These are phyloP conservation scores for Drosophila orena DNA, from an alignment of 1,140 invertebrate species.

Conservation along the genomic window DNA sequence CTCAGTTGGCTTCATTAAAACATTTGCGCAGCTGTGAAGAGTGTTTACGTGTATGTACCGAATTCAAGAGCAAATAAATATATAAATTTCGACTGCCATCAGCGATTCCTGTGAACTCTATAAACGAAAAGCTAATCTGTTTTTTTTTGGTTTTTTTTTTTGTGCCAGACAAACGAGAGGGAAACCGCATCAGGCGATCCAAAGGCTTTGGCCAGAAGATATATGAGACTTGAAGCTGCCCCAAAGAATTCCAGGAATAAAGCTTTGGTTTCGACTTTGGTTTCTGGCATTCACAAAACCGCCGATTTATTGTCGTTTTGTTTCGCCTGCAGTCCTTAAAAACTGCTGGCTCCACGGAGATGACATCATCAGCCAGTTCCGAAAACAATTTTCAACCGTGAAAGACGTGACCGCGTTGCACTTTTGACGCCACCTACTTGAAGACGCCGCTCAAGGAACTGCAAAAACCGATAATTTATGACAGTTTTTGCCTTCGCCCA, in stretches of 20 bases:
- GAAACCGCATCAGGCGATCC: constrained; percentile 29
- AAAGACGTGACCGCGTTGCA: constrained; percentile 65
- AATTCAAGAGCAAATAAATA: constrained; percentile 14
- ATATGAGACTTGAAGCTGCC: constrained; percentile 36
- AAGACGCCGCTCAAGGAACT: constrained; percentile 59
- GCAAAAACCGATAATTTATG: constrained; percentile 56
- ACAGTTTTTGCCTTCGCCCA: constrained; percentile 61
- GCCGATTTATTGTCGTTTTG: constrained; percentile 58
- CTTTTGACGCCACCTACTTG: constrained; percentile 46
- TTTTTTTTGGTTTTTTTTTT: too few species aligned
- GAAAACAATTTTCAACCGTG: constrained; percentile 24
- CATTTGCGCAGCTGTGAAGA: constrained; percentile 35
- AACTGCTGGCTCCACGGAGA: constrained; percentile 11
- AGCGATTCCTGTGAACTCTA: constrained; percentile 22
- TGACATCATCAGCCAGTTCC: constrained; percentile 60
- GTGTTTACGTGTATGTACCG: constrained; percentile 30
- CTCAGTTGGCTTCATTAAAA: constrained; percentile 22
- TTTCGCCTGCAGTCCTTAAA: constrained; percentile 30
- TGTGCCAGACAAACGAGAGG: constrained; percentile 10
- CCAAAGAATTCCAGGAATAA: constrained; percentile 61
- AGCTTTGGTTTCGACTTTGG: background rate
- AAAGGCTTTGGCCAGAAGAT: constrained; percentile 21
- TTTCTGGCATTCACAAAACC: constrained; percentile 25
- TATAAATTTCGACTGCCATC: constrained; percentile 10
- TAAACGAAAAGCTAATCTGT: constrained; percentile 8